phyloP scores from a whole-genome alignment of 2,797 vertebrate species.

The Lepus townsendii region DNA sequence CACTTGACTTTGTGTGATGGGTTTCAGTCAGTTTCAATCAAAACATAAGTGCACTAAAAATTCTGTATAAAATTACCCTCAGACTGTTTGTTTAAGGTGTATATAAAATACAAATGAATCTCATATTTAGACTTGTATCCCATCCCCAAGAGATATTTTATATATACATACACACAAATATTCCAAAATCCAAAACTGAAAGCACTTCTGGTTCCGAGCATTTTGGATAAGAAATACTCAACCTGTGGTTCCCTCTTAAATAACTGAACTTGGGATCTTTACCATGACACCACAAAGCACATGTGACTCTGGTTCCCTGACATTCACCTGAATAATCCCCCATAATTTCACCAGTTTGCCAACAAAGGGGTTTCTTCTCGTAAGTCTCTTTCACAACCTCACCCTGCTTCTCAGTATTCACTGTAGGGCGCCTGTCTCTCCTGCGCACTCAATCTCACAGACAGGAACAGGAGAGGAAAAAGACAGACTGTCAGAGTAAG shows the following conservation, averaged over 20 bases:
- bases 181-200: background rate
- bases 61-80: background rate
- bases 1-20: background rate
- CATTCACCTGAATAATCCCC: background rate
- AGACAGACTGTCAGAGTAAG: background rate
- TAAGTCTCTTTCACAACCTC: background rate
- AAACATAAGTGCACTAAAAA: background rate
- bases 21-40: background rate
- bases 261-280: background rate
- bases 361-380: background rate
- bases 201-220: background rate
- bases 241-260: conserved; percentile 3
- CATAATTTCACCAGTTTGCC: background rate
- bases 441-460: background rate
- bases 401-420: background rate
- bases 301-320: background rate
- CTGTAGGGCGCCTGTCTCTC: background rate
- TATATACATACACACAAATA: background rate
- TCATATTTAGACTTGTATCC: background rate
- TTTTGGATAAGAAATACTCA: background rate
- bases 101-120: background rate
- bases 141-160: background rate
- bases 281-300: background rate
- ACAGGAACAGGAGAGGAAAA: conserved; percentile 14
- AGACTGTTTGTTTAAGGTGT: background rate